Evolutionary conservation across 1,140 invertebrate species (phyloP), one percentile per base, ranked within the genome.

Genomic region (Meloidogyne exigua): DNA sequence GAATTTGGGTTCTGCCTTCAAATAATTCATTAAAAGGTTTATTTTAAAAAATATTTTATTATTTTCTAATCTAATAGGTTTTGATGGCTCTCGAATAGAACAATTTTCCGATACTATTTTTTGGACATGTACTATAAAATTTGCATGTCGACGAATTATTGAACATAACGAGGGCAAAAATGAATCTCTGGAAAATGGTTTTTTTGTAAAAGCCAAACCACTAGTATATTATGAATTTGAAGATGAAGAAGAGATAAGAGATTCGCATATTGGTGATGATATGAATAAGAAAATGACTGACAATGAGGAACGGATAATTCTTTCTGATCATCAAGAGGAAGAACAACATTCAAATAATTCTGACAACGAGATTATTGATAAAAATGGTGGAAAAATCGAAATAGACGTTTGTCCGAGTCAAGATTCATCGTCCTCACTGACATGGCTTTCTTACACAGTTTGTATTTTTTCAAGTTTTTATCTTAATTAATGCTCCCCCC

Each of bases 51-150:
- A 57, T n/a, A 1, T 25, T 64, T 32, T 5, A 12, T 13, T n/a
- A n/a, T n/a, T n/a, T 23, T 9, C 2, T 62, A 13, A 18, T 32
- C 23, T 44, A 62, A 79, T 49, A 79, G 42, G 23, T 44, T 25
- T 62, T 26, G 74, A 10, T 10, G 36, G 77, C 18, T 82, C 79
- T 23, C 72, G 80, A 15, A 76, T 82, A 65, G 79, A 80, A 69
- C 64, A 69, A 18, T 82, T 82, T 74, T 80, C 79, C n/a, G 79
- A 80, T 44, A 80, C 80, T 18, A 74, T 80, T 66, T 82, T 76
- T 67, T 80, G 79, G 79, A 81, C 76, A 18, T 39, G 76, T 39
- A 44, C 66, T 9, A 23, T 80, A 9, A 76, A 72, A 15, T 80
- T 80, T 71, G 69, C 78, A 13, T 69, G 62, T 36, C 72, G 65